Percentiles rank a stretch among this genome's conserved stretches.
Conservation (phyloP, 2,113 vertebrate species). For the Aramus guarauna region DNA sequence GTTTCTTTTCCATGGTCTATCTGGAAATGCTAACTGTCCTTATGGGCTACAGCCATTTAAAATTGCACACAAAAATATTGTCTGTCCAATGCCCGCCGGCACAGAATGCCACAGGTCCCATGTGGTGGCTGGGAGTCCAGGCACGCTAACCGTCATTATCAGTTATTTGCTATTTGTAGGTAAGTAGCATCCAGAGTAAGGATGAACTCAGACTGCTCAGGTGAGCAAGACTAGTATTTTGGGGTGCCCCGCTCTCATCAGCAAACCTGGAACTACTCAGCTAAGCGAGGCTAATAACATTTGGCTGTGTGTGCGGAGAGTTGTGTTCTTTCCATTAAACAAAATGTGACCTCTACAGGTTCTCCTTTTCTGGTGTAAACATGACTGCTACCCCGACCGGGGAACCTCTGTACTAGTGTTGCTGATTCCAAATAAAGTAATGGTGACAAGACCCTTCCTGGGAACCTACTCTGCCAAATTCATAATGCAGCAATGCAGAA, state of each 20-base stretch:
- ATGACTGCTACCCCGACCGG: not conserved
- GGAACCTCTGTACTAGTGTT: not conserved
- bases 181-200: not conserved
- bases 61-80: not conserved
- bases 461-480: conserved; percentile 4
- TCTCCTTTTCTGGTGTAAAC: conserved; percentile 55
- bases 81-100: fast-evolving
- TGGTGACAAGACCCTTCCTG: not conserved
- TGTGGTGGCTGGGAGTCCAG: not conserved
- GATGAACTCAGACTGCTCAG: not conserved
- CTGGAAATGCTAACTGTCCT: not conserved
- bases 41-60: not conserved
- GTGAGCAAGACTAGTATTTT: not conserved
- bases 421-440: conserved; percentile 51
- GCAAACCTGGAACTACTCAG: not conserved
- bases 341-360: not conserved
- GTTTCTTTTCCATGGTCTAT: not conserved
- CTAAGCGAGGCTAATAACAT: not conserved
- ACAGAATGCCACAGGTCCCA: fast-evolving
- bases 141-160: not conserved
- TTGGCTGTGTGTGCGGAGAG: not conserved
- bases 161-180: not conserved
- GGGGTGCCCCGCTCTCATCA: not conserved
- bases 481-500: not conserved
- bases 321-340: conserved; percentile 41